Evolutionary conservation across 2,888 invertebrate genomes (phyloP), one percentile per base, ranked within the genome.

Genomic region (Drosophila leonis): DNA sequence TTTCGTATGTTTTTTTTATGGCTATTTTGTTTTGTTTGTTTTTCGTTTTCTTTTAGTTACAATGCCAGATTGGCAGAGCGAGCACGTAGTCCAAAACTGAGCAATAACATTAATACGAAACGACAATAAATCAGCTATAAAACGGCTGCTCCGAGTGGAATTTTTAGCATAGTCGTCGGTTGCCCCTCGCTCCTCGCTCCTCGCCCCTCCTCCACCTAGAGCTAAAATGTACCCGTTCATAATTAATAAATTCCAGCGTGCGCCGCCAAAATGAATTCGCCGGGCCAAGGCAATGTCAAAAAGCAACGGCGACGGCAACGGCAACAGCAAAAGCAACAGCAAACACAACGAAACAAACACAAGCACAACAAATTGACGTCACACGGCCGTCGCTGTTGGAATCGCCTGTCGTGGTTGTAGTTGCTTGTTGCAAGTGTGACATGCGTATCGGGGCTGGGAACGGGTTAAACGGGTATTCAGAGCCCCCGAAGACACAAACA

Each of bases 401-500:
- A 67, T 67, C 70, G 65, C 56, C 65, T 44, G 42, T 66, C 64
- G 64, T 29, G 27, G 57, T 42, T 59, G 49, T 24, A 24, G 24
- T 63, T 46, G 41, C 65, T 78, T 67, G 75, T 64, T 78, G 86
- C 80, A 86, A 86, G 80, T 84, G 84, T 79, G 79, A 80, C 72
- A 86, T 69, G 73, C 68, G 83, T 78, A 83, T 71, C 78, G 75
- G 68, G 80, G 71, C 67, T 70, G 52, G 54, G 65, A 87, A 86
- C 87, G 75, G 60, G 85, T 85, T 85, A 76, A 83, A 83, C 87
- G 72, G 52, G 85, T 83, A 52, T 77, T 65, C 48, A 12, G 39
- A n/a, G 18, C 12, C 29, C 39, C 54, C 94, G 39, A 15, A 93
- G 31, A 97, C 94, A 92, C 93, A 96, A 42, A 94, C 93, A 73